Evolutionary conservation across 1,140 invertebrate species (phyloP), one percentile per base, ranked within the genome.

Genomic region (Bombus polaris): DNA sequence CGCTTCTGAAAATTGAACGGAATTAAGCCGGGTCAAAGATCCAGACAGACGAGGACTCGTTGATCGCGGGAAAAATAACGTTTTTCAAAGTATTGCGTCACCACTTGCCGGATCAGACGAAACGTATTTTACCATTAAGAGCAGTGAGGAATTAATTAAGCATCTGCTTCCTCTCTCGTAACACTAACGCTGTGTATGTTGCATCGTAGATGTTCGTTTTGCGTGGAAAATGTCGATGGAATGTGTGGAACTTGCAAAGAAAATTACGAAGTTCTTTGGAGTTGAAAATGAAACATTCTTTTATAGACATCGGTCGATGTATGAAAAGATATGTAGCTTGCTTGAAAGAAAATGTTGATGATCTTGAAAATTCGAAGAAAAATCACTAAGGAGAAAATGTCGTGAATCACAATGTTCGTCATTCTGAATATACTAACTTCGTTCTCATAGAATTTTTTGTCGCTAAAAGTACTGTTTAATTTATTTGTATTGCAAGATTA

Each of bases 21-120:
- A 86, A 85, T 78, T 76, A 83, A 88, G 82, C 32, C 70, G 73
- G 88, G 88, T 90, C 90, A 88, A 86, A 91, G 90, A 87, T 88
- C 79, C 80, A 71, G 74, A n/a, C 70, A 70, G 53, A 71, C 65
- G 53, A 28, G 57, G 35, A 25, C 71, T 32, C 77, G 78, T 79
- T 66, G 70, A 66, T 85, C 71, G 57, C 76, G 47, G 70, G 47
- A 39, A 77, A 65, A 74, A 59, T 57, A 74, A 74, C 2, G 35
- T 81, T 74, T 74, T 80, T 85, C 78, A 73, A 81, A 81, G 57
- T 42, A 18, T 84, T 72, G 76, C 76, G 83, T 84, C 83, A 84
- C 25, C 83, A 72, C 66, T 84, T 84, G 68, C 68, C 53, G 37
- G 66, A 42, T 47, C 66, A 59, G 76, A 59, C 68, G 83, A 25